These are phyloP conservation scores for Brachionus plicatilis DNA, from an alignment of 1,140 invertebrate species.

Conservation along the genomic window DNA sequence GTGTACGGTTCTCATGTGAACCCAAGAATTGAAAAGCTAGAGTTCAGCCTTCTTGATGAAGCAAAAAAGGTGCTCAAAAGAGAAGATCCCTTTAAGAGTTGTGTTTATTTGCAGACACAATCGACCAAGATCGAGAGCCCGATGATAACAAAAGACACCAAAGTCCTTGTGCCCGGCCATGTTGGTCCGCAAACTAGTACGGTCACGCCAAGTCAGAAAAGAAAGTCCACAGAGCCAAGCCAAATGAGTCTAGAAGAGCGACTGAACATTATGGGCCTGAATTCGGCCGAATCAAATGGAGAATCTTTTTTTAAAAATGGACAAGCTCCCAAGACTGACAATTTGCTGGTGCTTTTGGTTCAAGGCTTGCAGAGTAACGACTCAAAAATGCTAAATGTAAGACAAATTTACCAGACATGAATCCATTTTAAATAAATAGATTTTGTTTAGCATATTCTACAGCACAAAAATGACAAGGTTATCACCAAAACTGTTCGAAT, in stretches of 20 bases:
- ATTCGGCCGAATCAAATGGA: slow-evolving; percentile 41
- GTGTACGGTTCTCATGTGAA: slow-evolving; percentile 49
- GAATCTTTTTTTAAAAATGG: slow-evolving; percentile 3
- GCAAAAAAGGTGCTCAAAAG: slow-evolving; percentile 45
- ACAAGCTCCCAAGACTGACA: slow-evolving; percentile 48
- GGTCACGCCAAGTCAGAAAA: slow-evolving; percentile 43
- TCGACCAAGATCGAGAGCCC: slow-evolving; percentile 47
- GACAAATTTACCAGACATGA: neutral
- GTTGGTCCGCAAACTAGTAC: slow-evolving; percentile 45
- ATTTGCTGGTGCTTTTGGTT: slow-evolving; percentile 46
- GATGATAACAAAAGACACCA: slow-evolving; percentile 47
- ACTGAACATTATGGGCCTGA: slow-evolving; percentile 49
- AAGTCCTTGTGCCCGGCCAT: slow-evolving; percentile 47
- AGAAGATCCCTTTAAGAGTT: slow-evolving; percentile 43
- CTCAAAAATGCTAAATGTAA: slow-evolving; percentile 49
- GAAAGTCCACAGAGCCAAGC: neutral
- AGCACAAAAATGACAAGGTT: slow-evolving; percentile 45
- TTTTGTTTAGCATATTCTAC: slow-evolving; percentile 47
- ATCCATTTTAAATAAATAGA: neutral
- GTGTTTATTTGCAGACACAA: slow-evolving; percentile 41
- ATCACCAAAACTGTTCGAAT: slow-evolving; percentile 49
- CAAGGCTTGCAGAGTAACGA: slow-evolving; percentile 53
- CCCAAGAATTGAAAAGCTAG: slow-evolving; percentile 52
- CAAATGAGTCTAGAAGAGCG: slow-evolving; percentile 51
- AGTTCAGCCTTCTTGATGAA: slow-evolving; percentile 43